Percentiles rank a stretch among this genome's conserved stretches.
These are phyloP conservation scores for Aptenodytes patagonicus DNA, from an alignment of 2,113 vertebrate genomes.

Conservation along the genomic window DNA sequence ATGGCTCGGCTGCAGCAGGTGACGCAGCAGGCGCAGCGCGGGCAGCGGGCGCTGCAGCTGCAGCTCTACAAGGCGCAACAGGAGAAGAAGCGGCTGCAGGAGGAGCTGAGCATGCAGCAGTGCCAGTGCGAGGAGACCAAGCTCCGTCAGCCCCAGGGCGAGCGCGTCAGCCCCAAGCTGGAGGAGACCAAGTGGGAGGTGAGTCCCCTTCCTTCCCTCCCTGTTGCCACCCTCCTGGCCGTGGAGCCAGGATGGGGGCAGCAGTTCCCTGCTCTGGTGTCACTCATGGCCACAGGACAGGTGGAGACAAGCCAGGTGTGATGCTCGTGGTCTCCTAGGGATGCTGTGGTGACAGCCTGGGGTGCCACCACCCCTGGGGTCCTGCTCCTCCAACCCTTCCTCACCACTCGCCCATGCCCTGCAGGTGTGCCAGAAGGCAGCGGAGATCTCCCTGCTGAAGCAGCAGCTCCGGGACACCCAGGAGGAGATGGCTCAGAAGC, in stretches of 20 bases:
- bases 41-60: constrained; percentile 88
- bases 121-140: constrained; percentile 70
- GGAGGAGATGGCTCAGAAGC: constrained; percentile 91
- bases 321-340: background rate
- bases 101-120: constrained; percentile 82
- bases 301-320: background rate
- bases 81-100: constrained; percentile 88
- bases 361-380: background rate
- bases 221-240: background rate
- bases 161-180: constrained; percentile 72
- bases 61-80: constrained; percentile 93
- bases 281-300: rapidly evolving
- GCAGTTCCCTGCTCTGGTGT: background rate
- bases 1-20: constrained; percentile 89
- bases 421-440: constrained; percentile 92
- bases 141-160: constrained; percentile 58
- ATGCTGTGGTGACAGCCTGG: background rate
- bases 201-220: background rate
- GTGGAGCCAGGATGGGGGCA: rapidly evolving
- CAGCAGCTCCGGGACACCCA: constrained; percentile 94
- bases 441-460: constrained; percentile 94
- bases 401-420: rapidly evolving
- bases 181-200: constrained; percentile 98
- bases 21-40: constrained; percentile 91
- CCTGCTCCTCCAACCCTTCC: background rate